Evolutionary conservation across 1,140 invertebrate species (phyloP).

Genomic region (Linepithema humile): DNA sequence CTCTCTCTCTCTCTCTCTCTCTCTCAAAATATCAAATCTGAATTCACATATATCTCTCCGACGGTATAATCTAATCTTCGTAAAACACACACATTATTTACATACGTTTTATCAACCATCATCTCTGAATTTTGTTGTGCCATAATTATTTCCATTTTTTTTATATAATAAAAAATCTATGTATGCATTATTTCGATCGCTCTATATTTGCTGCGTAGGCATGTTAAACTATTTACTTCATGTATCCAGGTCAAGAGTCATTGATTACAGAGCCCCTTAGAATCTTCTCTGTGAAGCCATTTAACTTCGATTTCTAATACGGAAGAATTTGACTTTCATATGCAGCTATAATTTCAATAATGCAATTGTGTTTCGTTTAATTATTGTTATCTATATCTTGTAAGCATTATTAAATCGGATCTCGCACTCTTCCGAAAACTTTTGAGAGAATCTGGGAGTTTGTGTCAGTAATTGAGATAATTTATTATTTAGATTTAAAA

Average conservation of each 20-base stretch:
- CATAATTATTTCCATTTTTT: neutral
- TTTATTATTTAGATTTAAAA: constrained; percentile 10
- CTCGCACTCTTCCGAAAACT: neutral
- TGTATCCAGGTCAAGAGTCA: constrained; percentile 72
- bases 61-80: constrained; percentile 19
- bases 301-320: constrained; percentile 24
- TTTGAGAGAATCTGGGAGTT: neutral
- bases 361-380: too few species aligned
- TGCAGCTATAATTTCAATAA: too few species aligned
- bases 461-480: neutral
- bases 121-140: neutral
- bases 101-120: neutral
- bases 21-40: neutral
- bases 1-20: neutral
- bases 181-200: constrained; percentile 13
- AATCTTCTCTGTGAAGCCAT: neutral
- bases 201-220: constrained; percentile 57
- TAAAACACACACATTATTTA: constrained; percentile 12
- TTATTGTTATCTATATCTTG: neutral
- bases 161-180: neutral
- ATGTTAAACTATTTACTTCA: constrained; percentile 64
- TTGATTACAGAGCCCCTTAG: constrained; percentile 62
- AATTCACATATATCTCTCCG: neutral
- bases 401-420: neutral
- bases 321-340: neutral